Base-by-base conservation (phyloP, 2,797 vertebrate species). In the Vireo griseus region DNA sequence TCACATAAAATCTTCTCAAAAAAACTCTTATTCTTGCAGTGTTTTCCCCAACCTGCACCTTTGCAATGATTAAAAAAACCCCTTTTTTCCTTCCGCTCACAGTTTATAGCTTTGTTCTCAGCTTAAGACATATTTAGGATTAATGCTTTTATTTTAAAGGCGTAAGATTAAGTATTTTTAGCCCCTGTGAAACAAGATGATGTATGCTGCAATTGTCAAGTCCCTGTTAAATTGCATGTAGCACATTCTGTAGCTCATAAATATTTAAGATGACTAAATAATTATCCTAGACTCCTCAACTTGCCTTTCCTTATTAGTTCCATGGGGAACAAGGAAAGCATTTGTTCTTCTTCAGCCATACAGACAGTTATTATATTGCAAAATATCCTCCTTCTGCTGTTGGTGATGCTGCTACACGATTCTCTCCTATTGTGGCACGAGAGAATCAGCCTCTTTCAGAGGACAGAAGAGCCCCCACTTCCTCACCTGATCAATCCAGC, bases 201-300 rank as follows among this genome's bases (percentile, higher is more conserved):
- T 97, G 81, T 93, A 98, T 93, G 92, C 94, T 95, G 90, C 75
- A 89, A 96, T 97, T 97, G 97, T 97, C 96, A 98, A 96, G 92
- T 94, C 88, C 94, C 94, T 97, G 94, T 96, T 97, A 97, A 97
- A 97, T 96, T 97, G 97, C 94, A 96, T 97, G 97, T 94, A 96
- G 84, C 96, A 96, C 92, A 95, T 96, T 95, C 84, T 96, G 95
- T 86, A 95, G 51, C 93, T 98, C 97, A 98, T 98, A 97, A 95
- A 98, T 98, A 98, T 98, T 98, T 97, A 98, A 97, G 84, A 97
- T 88, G 61, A 95, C 95, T 96, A 98, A 98, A 98, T 98, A 98
- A 98, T 98, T 97, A 97, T 97, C 92, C 95, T 79, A 95, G 89
- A 86, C 82, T 97, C 73, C 74, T 95, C 81, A 89, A 96, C 89